Base-by-base conservation (phyloP, 1,140 invertebrate species). In the Drosophila tropicalis region DNA sequence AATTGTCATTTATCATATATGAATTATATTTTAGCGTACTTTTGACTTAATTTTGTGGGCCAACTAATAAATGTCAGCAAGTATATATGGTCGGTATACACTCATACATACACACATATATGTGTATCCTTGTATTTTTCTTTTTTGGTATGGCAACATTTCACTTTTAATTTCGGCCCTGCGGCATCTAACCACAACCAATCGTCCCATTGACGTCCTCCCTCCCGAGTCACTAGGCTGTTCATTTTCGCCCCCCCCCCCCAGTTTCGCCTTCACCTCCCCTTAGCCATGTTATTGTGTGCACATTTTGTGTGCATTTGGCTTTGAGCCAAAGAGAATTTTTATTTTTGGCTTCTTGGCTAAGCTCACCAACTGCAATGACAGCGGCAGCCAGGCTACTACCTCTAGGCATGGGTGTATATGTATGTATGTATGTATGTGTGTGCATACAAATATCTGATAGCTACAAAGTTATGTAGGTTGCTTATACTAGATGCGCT, bases 281-380 rank as follows among this genome's bases (percentile, higher is more conserved):
- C 58, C 36, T 25, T 17, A 9, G 41, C 15, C 15, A 4, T 47
- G 40, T 25, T 17, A 25, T 55, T 32, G 62, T 71, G 61, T 75
- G 70, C 78, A 60, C 44, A 71, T 39, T 89, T 51, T 51, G 44
- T 51, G 44, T 51, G 83, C 72, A 79, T 83, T 78, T 86, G 82
- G 82, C 82, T 12, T 22, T 22, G 1, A 61, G 82, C 82, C 82
- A 86, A 81, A 55, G 69, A 76, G 71, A 76, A 87, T 83, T 72
- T 77, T 87, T 86, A 86, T 86, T 86, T 86, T 86, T 86, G 82
- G 82, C 82, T 87, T 67, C 79, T 87, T 86, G 83, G 82, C 72
- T 82, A 62, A 87, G 82, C 82, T 87, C 79, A 62, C 65, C 60
- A 82, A 72, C 67, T 82, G 69, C 81, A 81, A 67, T 60, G 73